Base-by-base conservation (phyloP, 1,140 invertebrate genomes). In the Drosophila burlai region DNA sequence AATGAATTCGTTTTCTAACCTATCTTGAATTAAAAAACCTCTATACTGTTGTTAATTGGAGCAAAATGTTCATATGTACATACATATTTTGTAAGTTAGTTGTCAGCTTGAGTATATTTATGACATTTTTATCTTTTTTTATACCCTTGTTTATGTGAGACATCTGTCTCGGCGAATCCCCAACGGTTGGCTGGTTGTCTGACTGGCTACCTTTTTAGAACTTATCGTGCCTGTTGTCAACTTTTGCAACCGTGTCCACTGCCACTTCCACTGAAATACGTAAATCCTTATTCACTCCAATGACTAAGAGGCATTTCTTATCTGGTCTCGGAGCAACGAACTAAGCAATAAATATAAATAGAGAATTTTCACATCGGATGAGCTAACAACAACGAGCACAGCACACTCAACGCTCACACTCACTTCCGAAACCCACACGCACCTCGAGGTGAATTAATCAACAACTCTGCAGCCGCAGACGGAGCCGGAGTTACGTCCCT, bases 381-480 rank as follows among this genome's bases (percentile, higher is more conserved):
- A 55, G 52, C 52, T 29, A 49, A 49, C 34, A 54, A 21, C 50
- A 55, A 36, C 66, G 38, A 47, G 38, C 64, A 47, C 40, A 65
- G 24, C 52, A 43, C 26, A 13, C 50, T 24, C 43, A n/a, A 21
- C 18, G 29, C 47, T 29, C 26, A 34, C 45, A 55, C 72, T 43
- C 68, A 66, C 58, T 59, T 64, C 46, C 58, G 59, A 73, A 80
- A 69, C 46, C 63, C 60, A 76, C 78, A 40, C 50, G 42, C 46
- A 59, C 64, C 60, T 71, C 62, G 58, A 47, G 73, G 59, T 76
- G 81, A 86, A 86, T 86, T 86, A 86, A 85, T 86, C 83, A 87
- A 86, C 80, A 77, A 43, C 45, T 55, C 66, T 24, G 52, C 13
- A 54, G 50, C 8, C 57, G 42, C n/a, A 67, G 65, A 9, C 43